Conservation (phyloP, 2,113 vertebrate species). For the Salvator merianae region DNA sequence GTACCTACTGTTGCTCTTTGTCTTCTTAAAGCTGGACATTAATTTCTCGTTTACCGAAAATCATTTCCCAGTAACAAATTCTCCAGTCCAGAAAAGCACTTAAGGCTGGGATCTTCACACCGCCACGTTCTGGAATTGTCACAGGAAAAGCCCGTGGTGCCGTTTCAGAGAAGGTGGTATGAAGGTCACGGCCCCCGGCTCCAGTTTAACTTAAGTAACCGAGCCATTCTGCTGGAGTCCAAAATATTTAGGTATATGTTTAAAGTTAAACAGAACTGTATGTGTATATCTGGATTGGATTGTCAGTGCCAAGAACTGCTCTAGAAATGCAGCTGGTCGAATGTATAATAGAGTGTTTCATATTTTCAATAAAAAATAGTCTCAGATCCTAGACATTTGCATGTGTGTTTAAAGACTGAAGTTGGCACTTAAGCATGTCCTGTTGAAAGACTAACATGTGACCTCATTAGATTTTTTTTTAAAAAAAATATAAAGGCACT, state of each 20-base stretch:
- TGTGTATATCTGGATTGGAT: slow-evolving; percentile 48
- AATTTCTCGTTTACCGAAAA: slow-evolving; percentile 21
- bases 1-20: neutral
- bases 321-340: slow-evolving; percentile 65
- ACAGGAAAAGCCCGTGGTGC: neutral
- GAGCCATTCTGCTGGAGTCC: slow-evolving; percentile 12
- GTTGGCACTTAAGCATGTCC: slow-evolving; percentile 70
- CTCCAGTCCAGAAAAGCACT: slow-evolving; percentile 23
- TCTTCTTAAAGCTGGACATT: slow-evolving; percentile 3
- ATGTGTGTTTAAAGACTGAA: slow-evolving; percentile 63
- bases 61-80: slow-evolving; percentile 2
- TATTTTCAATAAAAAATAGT: slow-evolving; percentile 56
- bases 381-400: slow-evolving; percentile 62
- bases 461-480: slow-evolving; percentile 70
- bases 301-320: slow-evolving; percentile 55
- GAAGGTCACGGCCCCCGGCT: neutral
- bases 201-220: neutral
- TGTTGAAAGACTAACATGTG: slow-evolving; percentile 65
- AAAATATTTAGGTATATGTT: slow-evolving; percentile 3
- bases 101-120: slow-evolving; percentile 2
- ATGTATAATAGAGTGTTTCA: slow-evolving; percentile 66
- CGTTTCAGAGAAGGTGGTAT: neutral
- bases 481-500: slow-evolving; percentile 63
- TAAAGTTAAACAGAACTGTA: slow-evolving; percentile 29
- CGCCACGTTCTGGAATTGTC: slow-evolving; percentile 4